Evolutionary conservation across 2,113 vertebrate genomes (phyloP).

Genomic region (Eulacestoma nigropectus): DNA sequence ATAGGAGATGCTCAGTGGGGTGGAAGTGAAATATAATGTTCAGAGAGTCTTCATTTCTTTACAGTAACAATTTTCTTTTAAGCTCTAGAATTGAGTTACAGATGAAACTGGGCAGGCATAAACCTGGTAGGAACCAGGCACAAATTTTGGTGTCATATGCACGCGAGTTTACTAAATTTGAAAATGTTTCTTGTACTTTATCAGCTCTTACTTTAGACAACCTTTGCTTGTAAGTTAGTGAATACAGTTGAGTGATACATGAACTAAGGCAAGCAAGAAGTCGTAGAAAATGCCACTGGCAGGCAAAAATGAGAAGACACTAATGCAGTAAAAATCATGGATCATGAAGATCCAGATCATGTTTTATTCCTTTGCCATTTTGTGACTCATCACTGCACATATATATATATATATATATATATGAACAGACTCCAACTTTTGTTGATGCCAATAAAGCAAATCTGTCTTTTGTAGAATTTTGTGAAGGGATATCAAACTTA

Average conservation of each 20-base stretch:
- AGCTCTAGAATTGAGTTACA: neutral
- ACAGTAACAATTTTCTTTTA: neutral
- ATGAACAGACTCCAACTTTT: neutral
- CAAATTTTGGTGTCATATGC: neutral
- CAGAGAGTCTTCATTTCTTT: neutral
- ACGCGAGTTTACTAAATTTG: neutral
- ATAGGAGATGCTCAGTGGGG: neutral
- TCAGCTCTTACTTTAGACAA: neutral
- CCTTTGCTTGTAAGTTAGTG: neutral
- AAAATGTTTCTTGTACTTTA: neutral
- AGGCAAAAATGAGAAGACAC: neutral
- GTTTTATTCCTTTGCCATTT: neutral
- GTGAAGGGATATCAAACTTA: neutral
- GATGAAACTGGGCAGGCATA: neutral
- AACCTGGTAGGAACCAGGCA: neutral
- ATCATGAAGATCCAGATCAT: neutral
- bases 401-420: neutral
- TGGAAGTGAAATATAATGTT: neutral
- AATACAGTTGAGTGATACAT: neutral
- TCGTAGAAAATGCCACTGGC: neutral
- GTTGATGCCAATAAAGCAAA: neutral
- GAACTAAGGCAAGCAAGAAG: neutral
- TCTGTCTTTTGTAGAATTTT: neutral
- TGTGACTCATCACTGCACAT: neutral
- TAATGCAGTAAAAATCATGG: neutral